These are phyloP conservation scores for Zaprionus tsacasi DNA, from an alignment of 1,140 invertebrate species.

Conservation along the genomic window DNA sequence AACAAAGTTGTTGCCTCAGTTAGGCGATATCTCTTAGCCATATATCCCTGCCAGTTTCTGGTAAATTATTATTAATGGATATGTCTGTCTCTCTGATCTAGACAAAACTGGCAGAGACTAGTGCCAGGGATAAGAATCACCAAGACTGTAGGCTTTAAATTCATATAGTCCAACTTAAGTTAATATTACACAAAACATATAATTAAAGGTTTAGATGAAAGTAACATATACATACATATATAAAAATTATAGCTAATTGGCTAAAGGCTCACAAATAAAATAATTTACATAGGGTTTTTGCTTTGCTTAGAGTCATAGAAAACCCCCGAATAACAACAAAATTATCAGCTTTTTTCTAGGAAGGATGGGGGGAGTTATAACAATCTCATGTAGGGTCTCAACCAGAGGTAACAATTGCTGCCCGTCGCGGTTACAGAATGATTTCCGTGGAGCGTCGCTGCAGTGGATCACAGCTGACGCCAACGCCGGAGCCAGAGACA, in stretches of 20 bases:
- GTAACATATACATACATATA: slow-evolving; percentile 17
- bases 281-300: slow-evolving; percentile 26
- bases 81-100: slow-evolving; percentile 34
- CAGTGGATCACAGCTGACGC: slow-evolving; percentile 67
- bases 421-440: slow-evolving; percentile 65
- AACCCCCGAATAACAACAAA: slow-evolving; percentile 78
- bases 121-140: slow-evolving; percentile 8
- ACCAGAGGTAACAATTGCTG: slow-evolving; percentile 47
- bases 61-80: slow-evolving; percentile 38
- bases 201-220: slow-evolving; percentile 1
- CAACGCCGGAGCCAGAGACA: slow-evolving; percentile 27
- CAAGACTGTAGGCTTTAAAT: slow-evolving; percentile 48
- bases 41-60: background rate
- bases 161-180: slow-evolving; percentile 52
- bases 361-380: background rate
- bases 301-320: background rate
- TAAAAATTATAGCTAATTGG: slow-evolving; percentile 35
- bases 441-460: slow-evolving; percentile 77
- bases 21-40: background rate
- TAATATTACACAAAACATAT: slow-evolving; percentile 40
- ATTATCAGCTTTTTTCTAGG: slow-evolving; percentile 48
- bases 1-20: slow-evolving; percentile 24
- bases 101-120: slow-evolving; percentile 28
- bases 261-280: slow-evolving; percentile 36
- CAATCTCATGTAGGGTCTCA: slow-evolving; percentile 32